phyloP scores from a whole-genome alignment of 2,113 vertebrate species.

The Lontra canadensis region DNA sequence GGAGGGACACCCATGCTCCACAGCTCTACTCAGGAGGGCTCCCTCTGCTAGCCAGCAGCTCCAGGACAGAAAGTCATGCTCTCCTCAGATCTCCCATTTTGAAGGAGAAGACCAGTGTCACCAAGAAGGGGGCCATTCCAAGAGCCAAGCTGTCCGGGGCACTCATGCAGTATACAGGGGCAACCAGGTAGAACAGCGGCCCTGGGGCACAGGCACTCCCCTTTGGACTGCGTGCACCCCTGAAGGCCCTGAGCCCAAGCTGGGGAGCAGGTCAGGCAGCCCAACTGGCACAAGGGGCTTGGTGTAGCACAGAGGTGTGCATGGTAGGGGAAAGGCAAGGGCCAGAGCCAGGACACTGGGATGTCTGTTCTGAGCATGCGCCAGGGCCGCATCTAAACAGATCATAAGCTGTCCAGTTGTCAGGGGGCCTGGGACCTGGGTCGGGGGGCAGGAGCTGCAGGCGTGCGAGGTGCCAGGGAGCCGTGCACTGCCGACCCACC shows the following conservation, averaged over 20 bases:
- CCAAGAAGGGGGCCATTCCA: not conserved
- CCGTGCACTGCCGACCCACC: slow-evolving; percentile 82
- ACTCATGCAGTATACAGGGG: accelerated
- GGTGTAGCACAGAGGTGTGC: not conserved
- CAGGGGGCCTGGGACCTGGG: not conserved
- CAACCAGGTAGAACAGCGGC: not conserved
- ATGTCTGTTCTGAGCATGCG: accelerated
- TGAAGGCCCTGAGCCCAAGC: not conserved
- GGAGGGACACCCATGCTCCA: not conserved
- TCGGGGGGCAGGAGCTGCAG: not conserved
- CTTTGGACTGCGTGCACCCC: not conserved
- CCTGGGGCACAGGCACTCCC: not conserved
- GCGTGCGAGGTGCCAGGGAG: not conserved
- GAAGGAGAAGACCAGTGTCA: not conserved
- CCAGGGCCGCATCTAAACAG: not conserved
- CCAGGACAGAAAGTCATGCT: too few species aligned
- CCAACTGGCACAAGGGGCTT: accelerated
- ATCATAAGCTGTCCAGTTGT: not conserved
- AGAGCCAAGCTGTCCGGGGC: accelerated
- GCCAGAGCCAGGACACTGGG: not conserved
- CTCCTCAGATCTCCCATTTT: not conserved
- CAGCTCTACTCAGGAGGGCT: not conserved
- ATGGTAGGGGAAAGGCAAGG: accelerated
- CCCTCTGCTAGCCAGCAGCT: not conserved
- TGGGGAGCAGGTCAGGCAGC: not conserved